These are phyloP conservation scores for Caenorhabditis tropicalis DNA, from an alignment of 1,140 invertebrate genomes.

Conservation along the genomic window DNA sequence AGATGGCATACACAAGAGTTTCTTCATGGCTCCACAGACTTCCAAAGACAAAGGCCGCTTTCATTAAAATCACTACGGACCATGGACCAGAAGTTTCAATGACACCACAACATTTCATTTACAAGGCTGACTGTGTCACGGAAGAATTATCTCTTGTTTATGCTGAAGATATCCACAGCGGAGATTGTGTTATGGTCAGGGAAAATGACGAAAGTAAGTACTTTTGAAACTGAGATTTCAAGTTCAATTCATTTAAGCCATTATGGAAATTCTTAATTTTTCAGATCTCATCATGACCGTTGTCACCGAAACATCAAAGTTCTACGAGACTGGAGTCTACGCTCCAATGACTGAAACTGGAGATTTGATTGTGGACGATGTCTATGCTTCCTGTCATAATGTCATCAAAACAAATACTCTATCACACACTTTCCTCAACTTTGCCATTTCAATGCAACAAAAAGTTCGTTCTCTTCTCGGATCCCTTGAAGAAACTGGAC, in stretches of 20 bases:
- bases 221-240: background rate
- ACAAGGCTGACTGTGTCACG: constrained; percentile 47
- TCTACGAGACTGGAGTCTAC: constrained; percentile 59
- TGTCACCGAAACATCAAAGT: constrained; percentile 38
- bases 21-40: constrained; percentile 59
- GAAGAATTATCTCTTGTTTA: constrained; percentile 52
- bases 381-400: constrained; percentile 65
- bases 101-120: constrained; percentile 64
- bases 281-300: constrained; percentile 2
- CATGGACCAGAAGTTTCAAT: constrained; percentile 54
- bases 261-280: background rate
- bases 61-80: constrained; percentile 57
- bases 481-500: constrained; percentile 32
- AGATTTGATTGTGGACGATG: constrained; percentile 61
- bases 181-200: constrained; percentile 57
- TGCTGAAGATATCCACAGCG: constrained; percentile 56
- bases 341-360: constrained; percentile 64
- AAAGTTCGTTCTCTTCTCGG: constrained; percentile 26
- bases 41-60: constrained; percentile 55
- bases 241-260: background rate
- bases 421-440: constrained; percentile 58
- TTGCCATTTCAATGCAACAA: constrained; percentile 34
- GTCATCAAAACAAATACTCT: constrained; percentile 57
- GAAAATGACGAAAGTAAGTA: background rate
- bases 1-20: constrained; percentile 59